Evolutionary conservation across 2,888 invertebrate genomes (phyloP).

Genomic region (Diarsia rubi): DNA sequence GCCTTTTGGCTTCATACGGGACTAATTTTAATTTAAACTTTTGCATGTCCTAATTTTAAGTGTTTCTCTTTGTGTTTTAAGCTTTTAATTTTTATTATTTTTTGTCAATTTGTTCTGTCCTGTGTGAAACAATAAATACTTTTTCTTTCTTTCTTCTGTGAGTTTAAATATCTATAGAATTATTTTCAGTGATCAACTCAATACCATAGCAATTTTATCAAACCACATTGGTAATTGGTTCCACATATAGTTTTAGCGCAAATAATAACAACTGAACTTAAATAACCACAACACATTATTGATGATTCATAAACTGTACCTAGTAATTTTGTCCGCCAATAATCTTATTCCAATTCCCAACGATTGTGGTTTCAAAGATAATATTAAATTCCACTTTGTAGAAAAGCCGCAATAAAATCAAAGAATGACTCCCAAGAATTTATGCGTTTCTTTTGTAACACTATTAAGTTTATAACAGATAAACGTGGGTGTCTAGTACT

Average conservation of each 20-base stretch:
- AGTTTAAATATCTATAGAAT: neutral
- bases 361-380: constrained; percentile 29
- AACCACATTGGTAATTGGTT: neutral
- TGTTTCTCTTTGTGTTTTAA: too few species aligned
- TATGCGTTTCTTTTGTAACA: constrained; percentile 46
- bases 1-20: too few species aligned
- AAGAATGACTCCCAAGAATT: constrained; percentile 31
- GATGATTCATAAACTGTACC: neutral
- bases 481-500: constrained; percentile 49
- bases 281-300: constrained; percentile 10
- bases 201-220: constrained; percentile 5
- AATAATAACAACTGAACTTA: constrained; percentile 17
- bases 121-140: too few species aligned
- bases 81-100: too few species aligned
- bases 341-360: neutral
- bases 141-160: too few species aligned
- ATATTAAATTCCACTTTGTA: constrained; percentile 27
- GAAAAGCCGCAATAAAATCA: constrained; percentile 22
- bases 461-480: constrained; percentile 40
- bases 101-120: too few species aligned
- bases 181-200: neutral
- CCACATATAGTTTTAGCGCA: neutral
- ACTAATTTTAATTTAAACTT: too few species aligned
- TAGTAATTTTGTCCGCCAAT: constrained; percentile 11
- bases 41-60: too few species aligned